Base-by-base conservation (phyloP, 2,797 vertebrate species). In the Peromyscus eremicus region DNA sequence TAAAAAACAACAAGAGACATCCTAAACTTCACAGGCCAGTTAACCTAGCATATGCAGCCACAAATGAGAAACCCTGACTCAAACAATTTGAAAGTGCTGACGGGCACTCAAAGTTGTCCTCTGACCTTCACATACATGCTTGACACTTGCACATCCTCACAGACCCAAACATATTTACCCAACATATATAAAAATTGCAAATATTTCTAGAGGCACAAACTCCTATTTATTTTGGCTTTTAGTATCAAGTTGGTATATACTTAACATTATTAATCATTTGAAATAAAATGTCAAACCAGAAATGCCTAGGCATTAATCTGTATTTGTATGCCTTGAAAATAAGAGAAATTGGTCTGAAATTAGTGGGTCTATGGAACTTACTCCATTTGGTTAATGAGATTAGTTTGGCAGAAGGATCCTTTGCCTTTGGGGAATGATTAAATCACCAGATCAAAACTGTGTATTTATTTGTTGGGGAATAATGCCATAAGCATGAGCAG, bases 251-350 rank as follows among this genome's bases (percentile, higher is more conserved):
- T 94, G 27, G 60, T 46, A 0, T 2, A 2, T 2, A n/a, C 19
- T 37, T 1, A 75, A 19, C 3, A 10, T 64, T 57, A 19, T 34
- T 64, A 49, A 23, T 60, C 14, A 32, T 13, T 60, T 25, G 1
- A 7, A 89, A 95, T 66, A 34, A 76, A 94, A 95, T 91, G 49
- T 75, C 27, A 5, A 91, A 4, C 1, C 29, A 71, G n/a, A 92
- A 71, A 85, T 60, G 16, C 52, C 60, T 29, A 34, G 75, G 21
- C 25, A 40, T 93, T 34, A 62, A 34, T 71, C 68, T 81, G 34
- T 62, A 3, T 57, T 27, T 29, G 3, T 46, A 21, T 0, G 2
- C 6, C n/a, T 37, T 86, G 37, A 86, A 89, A 81, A 76, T 25
- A 85, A 76, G 21, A 62, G 8, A 76, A 92, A 40, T 12, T 76